Evolutionary conservation across 2,797 vertebrate genomes (phyloP), one percentile per base, ranked within the genome.

Genomic region (Megaceryle alcyon): DNA sequence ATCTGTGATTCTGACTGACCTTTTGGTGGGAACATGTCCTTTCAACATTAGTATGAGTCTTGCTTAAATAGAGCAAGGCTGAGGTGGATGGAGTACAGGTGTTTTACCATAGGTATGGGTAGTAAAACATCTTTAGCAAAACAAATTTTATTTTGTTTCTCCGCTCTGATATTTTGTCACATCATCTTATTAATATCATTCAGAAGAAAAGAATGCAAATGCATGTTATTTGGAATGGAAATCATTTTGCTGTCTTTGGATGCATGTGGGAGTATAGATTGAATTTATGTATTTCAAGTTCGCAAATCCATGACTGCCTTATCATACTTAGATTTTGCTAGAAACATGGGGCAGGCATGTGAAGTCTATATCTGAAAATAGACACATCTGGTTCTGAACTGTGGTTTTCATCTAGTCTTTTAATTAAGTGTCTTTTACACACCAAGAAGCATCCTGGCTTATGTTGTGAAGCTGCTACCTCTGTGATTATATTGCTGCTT

Each of bases 341-440:
- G 48, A 39, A 78, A 82, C 5, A 0, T 65, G 94, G 69, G 78
- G 41, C 8, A 71, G 12, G 29, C 43, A 20, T 64, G 85, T 93
- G 90, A 96, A 64, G 56, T 80, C 63, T 39, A 3, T 71, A 41
- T 90, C 33, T 86, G 87, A 94, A 96, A 86, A 87, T 19, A 92
- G 65, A 71, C 2, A 7, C 14, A 39, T 92, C 56, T 48, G 53
- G 44, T 75, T 91, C 91, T 92, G 84, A 95, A 53, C 21, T 28
- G 20, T 81, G 21, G 18, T 68, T 96, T 91, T 82, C 41, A 76
- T 78, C 69, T 83, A 35, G 13, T 86, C 80, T 91, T 95, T 94
- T 94, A 96, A 94, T 91, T 95, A 69, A 90, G 19, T 51, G 23
- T 66, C 82, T 97, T 97, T 73, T 95, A 72, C 63, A 82, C 61